Evolutionary conservation across 2,888 invertebrate genomes (phyloP), one percentile per base, ranked within the genome.

Genomic region (Monoplex corrugatus): DNA sequence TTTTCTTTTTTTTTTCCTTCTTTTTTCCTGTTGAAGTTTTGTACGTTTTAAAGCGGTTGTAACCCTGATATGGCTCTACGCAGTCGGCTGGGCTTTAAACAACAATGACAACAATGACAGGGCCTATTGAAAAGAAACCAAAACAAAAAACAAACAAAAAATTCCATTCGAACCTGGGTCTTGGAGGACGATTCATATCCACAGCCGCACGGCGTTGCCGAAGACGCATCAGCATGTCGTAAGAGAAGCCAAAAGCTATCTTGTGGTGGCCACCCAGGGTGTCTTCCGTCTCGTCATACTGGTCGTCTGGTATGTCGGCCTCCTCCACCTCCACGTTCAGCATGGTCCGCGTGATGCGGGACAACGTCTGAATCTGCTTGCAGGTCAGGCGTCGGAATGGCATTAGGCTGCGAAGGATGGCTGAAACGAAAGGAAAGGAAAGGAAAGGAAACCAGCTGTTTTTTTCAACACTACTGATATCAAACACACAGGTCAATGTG

Each of bases 341-440:
- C 28, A 80, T 19, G 78, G 78, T 80, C 2, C 32, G 19, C 32
- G 43, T 80, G 13, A 43, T 23, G 40, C 40, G 13, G 40, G 23
- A 28, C 78, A 80, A 28, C 28, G 40, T 40, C 43, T 80, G 40
- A 10, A 80, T 43, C 40, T 43, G 6, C 40, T 80, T 3, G 16
- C 78, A 43, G 10, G 78, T 43, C 43, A 80, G 40, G 78, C 78
- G 78, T 28, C 43, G 40, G 40, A 80, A 80, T 23, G 78, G 78
- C 78, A 1, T 40, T 3, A 80, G 78, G 28, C 40, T 80, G 28
- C 78, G 78, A 23, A 80, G 78, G 43, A 40, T 32, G 28, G 40
- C 78, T 80, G 78, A 28, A 2, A 50, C 8, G 19, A 50, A 50
- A 50, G 19, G 19, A 50, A 50, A 50, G 19, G 50, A 50, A 50